A percentile compares a stretch with the other conserved stretches of the same genome.
These are phyloP conservation scores for Paramormyrops hopkinsi DNA, from an alignment of 2,797 vertebrate genomes.

Conservation along the genomic window DNA sequence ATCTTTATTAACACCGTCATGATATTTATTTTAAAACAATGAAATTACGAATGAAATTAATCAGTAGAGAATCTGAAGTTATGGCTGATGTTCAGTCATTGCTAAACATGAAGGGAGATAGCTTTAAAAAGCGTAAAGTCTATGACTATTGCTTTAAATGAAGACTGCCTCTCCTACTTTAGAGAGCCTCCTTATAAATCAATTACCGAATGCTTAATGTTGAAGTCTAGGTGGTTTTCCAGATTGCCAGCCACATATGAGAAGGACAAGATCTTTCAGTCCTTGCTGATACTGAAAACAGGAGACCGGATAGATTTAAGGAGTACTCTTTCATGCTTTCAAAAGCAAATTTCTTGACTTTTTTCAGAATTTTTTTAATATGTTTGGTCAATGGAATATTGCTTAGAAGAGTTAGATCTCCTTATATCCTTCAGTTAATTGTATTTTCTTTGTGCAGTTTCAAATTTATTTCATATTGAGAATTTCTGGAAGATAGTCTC, in stretches of 20 bases:
- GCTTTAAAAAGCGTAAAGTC: not conserved
- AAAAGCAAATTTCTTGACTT: not conserved
- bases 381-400: not conserved
- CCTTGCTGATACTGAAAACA: constrained; percentile 5
- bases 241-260: not conserved
- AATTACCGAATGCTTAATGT: not conserved
- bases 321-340: not conserved
- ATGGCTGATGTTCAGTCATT: not conserved
- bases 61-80: not conserved
- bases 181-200: not conserved
- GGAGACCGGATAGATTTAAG: not conserved
- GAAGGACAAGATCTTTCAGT: not conserved
- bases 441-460: constrained; percentile 5
- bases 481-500: not conserved
- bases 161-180: not conserved
- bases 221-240: not conserved
- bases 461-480: constrained; percentile 6
- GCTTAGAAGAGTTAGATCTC: not conserved
- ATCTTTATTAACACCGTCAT: not conserved
- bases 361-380: not conserved
- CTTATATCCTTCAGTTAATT: not conserved
- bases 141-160: not conserved
- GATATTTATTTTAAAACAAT: not conserved
- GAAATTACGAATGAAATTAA: not conserved
- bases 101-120: not conserved